Evolutionary conservation across 2,888 invertebrate genomes (phyloP).

Genomic region (Andrena bucephala): DNA sequence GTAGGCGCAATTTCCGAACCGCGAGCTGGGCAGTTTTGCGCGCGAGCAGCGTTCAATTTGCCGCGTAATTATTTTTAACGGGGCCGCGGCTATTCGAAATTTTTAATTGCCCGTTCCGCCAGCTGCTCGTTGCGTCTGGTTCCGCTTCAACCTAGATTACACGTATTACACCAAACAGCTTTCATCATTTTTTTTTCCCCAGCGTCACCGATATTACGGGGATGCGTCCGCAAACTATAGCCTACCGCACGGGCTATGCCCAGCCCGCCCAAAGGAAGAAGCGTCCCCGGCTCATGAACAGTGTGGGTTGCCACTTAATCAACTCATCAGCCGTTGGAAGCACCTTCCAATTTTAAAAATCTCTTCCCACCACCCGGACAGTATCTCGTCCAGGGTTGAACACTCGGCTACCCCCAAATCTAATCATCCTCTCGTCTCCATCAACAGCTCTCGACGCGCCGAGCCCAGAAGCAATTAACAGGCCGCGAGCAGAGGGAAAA

Average conservation of each 20-base stretch:
- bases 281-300: too few species aligned
- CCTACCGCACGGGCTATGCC: too few species aligned
- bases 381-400: neutral
- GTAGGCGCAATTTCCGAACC: constrained; percentile 37
- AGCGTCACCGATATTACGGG: neutral
- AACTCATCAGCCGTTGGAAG: too few species aligned
- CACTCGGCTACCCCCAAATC: neutral
- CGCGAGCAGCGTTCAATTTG: constrained; percentile 20
- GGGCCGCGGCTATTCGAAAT: neutral
- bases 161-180: neutral
- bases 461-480: constrained; percentile 27
- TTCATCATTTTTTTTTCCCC: too few species aligned
- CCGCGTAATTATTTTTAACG: constrained; percentile 37
- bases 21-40: constrained; percentile 16
- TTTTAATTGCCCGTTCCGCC: constrained; percentile 21
- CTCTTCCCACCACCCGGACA: neutral
- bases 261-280: too few species aligned
- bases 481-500: constrained; percentile 1
- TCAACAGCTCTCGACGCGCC: constrained; percentile 1
- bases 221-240: too few species aligned
- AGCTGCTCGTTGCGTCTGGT: too few species aligned
- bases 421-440: constrained; percentile 7
- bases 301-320: too few species aligned
- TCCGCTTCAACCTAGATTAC: neutral
- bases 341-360: neutral